Evolutionary conservation across 2,113 vertebrate genomes (phyloP), one percentile per base, ranked within the genome.

Genomic region (Anoplopoma fimbria): DNA sequence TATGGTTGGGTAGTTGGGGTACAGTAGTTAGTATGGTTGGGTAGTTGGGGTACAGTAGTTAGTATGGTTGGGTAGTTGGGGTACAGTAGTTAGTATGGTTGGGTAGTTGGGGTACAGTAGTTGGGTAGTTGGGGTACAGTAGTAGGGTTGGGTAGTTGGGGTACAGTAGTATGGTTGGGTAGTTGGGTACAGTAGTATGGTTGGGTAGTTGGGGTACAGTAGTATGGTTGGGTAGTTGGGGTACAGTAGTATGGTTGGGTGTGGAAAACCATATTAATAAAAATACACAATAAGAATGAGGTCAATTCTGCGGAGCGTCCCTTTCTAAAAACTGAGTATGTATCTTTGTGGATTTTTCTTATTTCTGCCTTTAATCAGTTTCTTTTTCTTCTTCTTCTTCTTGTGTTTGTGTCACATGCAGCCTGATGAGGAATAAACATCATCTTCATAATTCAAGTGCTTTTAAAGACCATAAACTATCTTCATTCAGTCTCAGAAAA

Each of bases 371-470:
- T 55, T 77, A 60, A 72, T n/a, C 6, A 2, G 2, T n/a, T 67
- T 45, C 29, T 42, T 64, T 15, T 61, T 64, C 38, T 17, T 58
- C 36, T 71, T 60, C 53, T 45, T 60, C 25, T 47, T 49, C 31
- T 29, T 89, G 14, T 93, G 78, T 94, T 80, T 94, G 68, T 94
- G 92, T 63, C 92, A 92, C 95, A 95, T 94, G 96, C 97, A 97
- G 97, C 97, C 94, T 94, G 96, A 97, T 94, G 97, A 97, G 86
- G 96, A 96, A 89, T 93, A 81, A 86, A 69, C 78, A 34, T 67
- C 27, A 8, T 61, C 61, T 69, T 69, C 51, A 65, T 77, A 3
- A 14, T 75, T 72, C 15, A 74, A 72, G 49, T 80, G 58, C 69
- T 75, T 67, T 85, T 25, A 69, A 4, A 64, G 40, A 60, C 58